phyloP scores from a whole-genome alignment of 2,888 invertebrate species.

The Melanargia galathea region DNA sequence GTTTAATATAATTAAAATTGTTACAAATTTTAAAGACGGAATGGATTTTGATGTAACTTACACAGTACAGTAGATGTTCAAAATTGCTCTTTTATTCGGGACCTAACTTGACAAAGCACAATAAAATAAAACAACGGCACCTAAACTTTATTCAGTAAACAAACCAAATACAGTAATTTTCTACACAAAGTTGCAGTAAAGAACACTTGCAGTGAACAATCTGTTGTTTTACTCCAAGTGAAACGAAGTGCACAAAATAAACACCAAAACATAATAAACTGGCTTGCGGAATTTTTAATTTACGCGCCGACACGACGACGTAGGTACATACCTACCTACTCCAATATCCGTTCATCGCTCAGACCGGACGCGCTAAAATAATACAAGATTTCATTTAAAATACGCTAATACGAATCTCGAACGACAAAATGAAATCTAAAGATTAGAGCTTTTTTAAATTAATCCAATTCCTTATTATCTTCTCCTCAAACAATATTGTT shows the following conservation, averaged over 20 bases:
- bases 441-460: too few relatives aligned
- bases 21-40: too few relatives aligned
- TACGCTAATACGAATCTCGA: conserved; percentile 3
- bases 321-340: too few relatives aligned
- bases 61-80: neutral
- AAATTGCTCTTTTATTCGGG: neutral
- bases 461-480: too few relatives aligned
- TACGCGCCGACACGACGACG: conserved; percentile 41
- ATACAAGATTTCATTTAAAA: conserved; percentile 33
- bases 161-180: neutral
- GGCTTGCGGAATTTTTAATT: conserved; percentile 48
- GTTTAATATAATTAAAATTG: too few relatives aligned
- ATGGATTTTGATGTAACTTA: neutral
- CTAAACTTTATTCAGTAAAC: too few relatives aligned
- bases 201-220: neutral
- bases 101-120: neutral
- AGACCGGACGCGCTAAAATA: conserved; percentile 34
- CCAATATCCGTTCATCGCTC: conserved; percentile 40
- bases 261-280: conserved; percentile 56
- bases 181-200: neutral
- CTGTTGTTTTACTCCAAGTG: conserved; percentile 28
- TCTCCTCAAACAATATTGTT: too few relatives aligned
- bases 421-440: neutral
- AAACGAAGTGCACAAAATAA: conserved; percentile 45
- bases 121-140: too few relatives aligned